Evolutionary conservation across 2,888 invertebrate species (phyloP).

Genomic region (Thera britannica): DNA sequence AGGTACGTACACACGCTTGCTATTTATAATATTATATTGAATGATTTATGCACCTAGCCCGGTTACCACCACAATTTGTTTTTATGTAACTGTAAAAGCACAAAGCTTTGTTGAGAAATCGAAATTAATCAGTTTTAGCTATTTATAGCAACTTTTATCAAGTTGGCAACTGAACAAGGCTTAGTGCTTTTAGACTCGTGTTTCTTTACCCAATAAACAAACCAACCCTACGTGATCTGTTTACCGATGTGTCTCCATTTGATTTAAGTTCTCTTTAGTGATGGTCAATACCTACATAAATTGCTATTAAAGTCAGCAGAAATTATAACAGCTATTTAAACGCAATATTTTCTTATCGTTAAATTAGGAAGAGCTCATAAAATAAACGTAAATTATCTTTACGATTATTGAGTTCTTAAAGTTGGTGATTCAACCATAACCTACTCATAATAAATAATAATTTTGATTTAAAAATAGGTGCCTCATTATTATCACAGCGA

Average conservation of each 20-base stretch:
- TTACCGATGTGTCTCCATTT: constrained; percentile 22
- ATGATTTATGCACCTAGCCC: no score
- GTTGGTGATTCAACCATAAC: no score
- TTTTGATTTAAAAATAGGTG: no score
- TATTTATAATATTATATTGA: no score
- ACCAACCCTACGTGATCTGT: constrained; percentile 30
- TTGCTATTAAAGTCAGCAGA: background rate
- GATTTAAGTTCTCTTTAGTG: constrained; percentile 13
- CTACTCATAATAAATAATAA: no score
- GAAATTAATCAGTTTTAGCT: background rate
- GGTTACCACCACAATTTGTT: no score
- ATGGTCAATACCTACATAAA: constrained; percentile 11
- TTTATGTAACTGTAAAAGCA: no score
- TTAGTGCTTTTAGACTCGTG: constrained; percentile 32
- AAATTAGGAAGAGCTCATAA: constrained; percentile 24
- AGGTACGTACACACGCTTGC: no score
- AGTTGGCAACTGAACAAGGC: constrained; percentile 23
- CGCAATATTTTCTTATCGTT: background rate
- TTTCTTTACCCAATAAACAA: constrained; percentile 34
- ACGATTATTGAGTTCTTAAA: constrained; percentile 1
- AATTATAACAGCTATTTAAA: background rate
- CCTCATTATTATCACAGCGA: no score
- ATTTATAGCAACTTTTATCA: constrained; percentile 1
- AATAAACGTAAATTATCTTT: constrained; percentile 25
- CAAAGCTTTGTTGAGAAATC: no score